Conservation (phyloP, 2,113 vertebrate genomes). For the Myotis yumanensis region DNA sequence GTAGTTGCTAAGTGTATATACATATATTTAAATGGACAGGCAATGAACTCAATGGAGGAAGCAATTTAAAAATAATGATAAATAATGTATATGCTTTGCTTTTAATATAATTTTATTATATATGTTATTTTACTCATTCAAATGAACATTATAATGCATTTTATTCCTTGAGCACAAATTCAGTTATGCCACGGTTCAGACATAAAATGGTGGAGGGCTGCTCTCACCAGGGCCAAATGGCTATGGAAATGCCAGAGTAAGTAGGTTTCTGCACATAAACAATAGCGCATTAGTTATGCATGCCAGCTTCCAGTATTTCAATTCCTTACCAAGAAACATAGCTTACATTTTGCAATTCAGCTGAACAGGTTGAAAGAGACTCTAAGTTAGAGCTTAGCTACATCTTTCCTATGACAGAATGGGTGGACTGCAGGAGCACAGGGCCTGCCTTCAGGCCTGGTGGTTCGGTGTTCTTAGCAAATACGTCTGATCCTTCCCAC, state of each 20-base stretch:
- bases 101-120: background rate
- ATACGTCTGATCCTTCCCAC: background rate
- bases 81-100: conserved; percentile 4
- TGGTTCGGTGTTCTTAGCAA: background rate
- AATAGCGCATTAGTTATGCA: background rate
- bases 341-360: background rate
- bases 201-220: background rate
- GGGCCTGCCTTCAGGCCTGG: background rate
- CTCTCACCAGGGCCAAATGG: background rate
- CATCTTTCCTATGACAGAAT: background rate
- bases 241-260: background rate
- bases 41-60: background rate
- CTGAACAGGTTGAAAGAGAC: background rate
- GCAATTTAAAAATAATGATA: conserved; percentile 12
- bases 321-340: background rate
- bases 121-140: background rate
- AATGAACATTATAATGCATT: background rate
- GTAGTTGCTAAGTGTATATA: background rate
- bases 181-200: background rate
- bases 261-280: background rate
- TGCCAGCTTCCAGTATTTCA: background rate
- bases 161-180: background rate
- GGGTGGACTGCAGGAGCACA: background rate
- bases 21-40: background rate
- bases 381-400: background rate